Percentiles rank a stretch among this genome's conserved stretches.
These are phyloP conservation scores for Philypnodon macrostomus DNA, from an alignment of 2,797 vertebrate species.

Conservation along the genomic window DNA sequence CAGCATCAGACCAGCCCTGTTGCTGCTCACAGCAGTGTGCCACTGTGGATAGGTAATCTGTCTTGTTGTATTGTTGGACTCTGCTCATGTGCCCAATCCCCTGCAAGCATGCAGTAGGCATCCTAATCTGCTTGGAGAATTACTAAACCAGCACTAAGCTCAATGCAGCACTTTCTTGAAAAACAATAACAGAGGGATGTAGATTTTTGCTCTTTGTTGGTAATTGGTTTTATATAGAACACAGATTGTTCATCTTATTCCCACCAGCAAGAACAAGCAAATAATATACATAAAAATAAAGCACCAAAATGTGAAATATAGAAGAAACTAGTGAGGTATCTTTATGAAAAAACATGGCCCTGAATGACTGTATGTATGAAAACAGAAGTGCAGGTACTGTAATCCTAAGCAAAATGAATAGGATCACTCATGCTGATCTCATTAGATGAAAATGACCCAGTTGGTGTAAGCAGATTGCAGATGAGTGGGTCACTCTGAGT, in stretches of 20 bases:
- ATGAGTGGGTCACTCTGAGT: slow-evolving; percentile 25
- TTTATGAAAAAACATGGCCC: too few relatives aligned
- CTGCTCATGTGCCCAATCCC: slow-evolving; percentile 62
- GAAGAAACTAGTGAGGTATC: background rate
- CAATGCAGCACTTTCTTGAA: slow-evolving; percentile 40
- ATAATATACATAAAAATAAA: background rate
- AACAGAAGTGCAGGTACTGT: slow-evolving; percentile 19
- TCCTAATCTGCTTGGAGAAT: slow-evolving; percentile 71
- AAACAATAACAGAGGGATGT: slow-evolving; percentile 20
- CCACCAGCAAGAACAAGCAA: background rate
- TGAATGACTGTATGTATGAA: background rate
- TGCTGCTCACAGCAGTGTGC: slow-evolving; percentile 32
- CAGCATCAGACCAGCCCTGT: slow-evolving; percentile 18
- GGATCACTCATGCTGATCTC: slow-evolving; percentile 46
- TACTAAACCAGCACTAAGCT: slow-evolving; percentile 53
- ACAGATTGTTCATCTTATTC: background rate
- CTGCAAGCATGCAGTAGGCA: slow-evolving; percentile 67
- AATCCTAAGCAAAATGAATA: slow-evolving; percentile 27
- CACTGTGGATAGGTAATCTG: slow-evolving; percentile 58
- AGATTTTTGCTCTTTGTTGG: slow-evolving; percentile 6
- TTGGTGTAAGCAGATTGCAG: slow-evolving; percentile 51
- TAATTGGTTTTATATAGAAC: background rate
- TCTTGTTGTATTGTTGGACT: slow-evolving; percentile 48
- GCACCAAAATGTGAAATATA: background rate
- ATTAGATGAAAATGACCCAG: slow-evolving; percentile 55